phyloP scores from a whole-genome alignment of 2,113 vertebrate genomes.

The Anhinga anhinga region DNA sequence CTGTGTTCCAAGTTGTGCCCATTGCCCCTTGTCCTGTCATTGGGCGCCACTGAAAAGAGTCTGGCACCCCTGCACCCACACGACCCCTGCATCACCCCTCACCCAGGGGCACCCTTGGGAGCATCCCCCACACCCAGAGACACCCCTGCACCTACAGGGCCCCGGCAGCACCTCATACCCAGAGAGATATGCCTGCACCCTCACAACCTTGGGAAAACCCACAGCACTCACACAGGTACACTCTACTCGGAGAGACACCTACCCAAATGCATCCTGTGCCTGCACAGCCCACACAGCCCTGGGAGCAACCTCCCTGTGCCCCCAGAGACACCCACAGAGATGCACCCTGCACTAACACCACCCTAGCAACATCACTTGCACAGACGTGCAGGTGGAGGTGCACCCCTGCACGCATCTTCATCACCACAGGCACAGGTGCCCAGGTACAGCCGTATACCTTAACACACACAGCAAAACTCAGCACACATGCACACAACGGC shows the following conservation, averaged over 20 bases:
- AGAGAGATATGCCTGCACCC: background rate
- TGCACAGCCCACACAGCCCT: background rate
- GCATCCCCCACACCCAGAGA: too few relatives aligned
- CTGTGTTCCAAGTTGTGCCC: too few relatives aligned
- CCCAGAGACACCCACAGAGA: background rate
- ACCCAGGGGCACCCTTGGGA: too few relatives aligned
- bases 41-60: too few relatives aligned
- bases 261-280: background rate
- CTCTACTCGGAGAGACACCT: too few relatives aligned
- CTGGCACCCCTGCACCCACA: background rate
- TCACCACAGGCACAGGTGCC: background rate
- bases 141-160: background rate
- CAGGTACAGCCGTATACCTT: accelerated
- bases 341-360: too few relatives aligned
- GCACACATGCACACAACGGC: accelerated
- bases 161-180: accelerated
- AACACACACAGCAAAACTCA: too few relatives aligned
- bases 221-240: accelerated
- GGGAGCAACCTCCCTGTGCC: background rate
- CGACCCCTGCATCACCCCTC: too few relatives aligned
- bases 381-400: accelerated
- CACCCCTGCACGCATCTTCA: background rate
- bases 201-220: background rate
- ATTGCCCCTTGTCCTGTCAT: too few relatives aligned
- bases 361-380: background rate